Evolutionary conservation across 92 coral and sea anemone genomes (phyloP).

Genomic region (Hydrozoanthus gracilis): DNA sequence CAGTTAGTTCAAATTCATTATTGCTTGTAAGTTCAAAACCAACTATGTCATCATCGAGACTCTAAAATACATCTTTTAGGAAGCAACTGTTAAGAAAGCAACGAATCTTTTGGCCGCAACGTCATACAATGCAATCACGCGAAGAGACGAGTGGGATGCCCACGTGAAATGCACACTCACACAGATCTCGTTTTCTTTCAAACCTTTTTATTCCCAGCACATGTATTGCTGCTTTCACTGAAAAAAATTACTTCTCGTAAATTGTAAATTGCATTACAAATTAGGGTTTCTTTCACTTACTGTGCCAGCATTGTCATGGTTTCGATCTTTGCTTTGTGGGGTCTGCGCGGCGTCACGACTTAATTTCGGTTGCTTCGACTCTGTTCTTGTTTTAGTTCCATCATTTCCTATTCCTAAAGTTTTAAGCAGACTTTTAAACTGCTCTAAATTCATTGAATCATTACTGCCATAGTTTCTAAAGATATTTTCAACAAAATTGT

Average conservation of each 20-base stretch:
- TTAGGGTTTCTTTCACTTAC: neutral
- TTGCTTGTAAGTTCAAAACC: no score
- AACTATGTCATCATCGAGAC: no score
- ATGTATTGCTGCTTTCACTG: neutral
- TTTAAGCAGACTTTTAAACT: conserved; percentile 60
- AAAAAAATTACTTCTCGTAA: neutral
- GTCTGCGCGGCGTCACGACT: neutral
- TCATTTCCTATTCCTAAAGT: conserved; percentile 66
- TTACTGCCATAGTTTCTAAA: conserved; percentile 77
- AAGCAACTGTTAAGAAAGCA: neutral
- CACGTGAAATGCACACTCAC: no score
- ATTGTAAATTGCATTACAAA: neutral
- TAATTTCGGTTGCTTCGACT: neutral
- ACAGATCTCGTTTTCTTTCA: neutral
- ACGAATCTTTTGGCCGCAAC: neutral
- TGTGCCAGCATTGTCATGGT: neutral
- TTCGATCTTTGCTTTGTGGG: neutral
- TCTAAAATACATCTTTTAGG: no score
- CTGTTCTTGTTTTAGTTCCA: conserved; percentile 22
- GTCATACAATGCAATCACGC: neutral
- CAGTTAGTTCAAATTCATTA: no score
- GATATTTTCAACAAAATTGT: conserved; percentile 63
- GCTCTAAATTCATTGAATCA: conserved; percentile 60
- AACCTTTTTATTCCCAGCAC: neutral
- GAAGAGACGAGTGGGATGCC: neutral